Base-by-base conservation (phyloP, 2,888 invertebrate species). In the Mechanitis mazaeus region DNA sequence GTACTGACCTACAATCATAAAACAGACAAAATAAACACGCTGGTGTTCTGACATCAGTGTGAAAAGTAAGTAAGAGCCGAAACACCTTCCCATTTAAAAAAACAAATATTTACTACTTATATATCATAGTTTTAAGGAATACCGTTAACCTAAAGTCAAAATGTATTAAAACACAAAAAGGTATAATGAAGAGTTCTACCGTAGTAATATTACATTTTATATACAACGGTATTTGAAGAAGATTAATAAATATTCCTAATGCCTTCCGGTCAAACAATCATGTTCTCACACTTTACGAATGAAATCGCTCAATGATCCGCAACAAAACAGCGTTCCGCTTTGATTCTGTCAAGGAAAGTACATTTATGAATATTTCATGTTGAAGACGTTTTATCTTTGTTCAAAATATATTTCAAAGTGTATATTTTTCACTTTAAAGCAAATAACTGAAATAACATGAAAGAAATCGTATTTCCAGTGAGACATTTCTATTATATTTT, bases 301-400 rank as follows among this genome's bases (percentile, higher is more conserved):
- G 50, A 50, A 50, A 50, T 60, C 56, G 56, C 45, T 53, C 60
- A 60, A 45, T 60, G 56, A 33, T 45, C 50, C 33, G 54, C 45
- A 60, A 60, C 56, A 60, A 54, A 54, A 42, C 56, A 54, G 45
- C 33, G 47, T 60, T 50, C 55, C 53, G 42, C 53, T 60, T 20
- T 20, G 20, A 20, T 54, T 50, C 28, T 60, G 60, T 56, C 56
- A 56, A 54, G 45, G 56, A 54, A 45, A 31, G 50, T 31, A 50
- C 31, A 50, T 50, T 50, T 50, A 50, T 7, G 31, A 31, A 20
- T 20, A 20, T 20, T 20, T 20, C 20, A 50, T 50, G 31, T 50
- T 50, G 50, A 50, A 50, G 31, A 50, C 31, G 31, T 50, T 50
- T 50, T 20, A 20, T 50, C 50, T 50, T 50, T 50, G 31, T 50